phyloP scores from a whole-genome alignment of 1,140 invertebrate genomes.

The Lethocerus indicus region DNA sequence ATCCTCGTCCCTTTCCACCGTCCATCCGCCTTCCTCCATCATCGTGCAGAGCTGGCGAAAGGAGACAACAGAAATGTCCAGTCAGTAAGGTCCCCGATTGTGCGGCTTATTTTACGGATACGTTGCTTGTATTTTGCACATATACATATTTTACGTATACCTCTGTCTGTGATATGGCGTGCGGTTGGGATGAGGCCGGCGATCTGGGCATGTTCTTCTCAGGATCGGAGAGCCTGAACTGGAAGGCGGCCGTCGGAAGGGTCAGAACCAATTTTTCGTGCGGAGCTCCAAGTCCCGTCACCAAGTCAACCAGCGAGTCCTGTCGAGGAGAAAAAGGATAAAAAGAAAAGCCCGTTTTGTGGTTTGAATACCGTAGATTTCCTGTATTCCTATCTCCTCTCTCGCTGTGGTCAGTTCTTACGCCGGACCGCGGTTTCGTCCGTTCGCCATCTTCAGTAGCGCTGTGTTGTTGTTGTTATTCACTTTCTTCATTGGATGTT shows the following conservation, averaged over 20 bases:
- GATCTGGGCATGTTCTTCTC: conserved; percentile 49
- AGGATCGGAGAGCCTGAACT: conserved; percentile 43
- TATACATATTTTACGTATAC: no score
- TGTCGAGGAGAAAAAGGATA: conserved; percentile 20
- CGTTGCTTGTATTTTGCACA: no score
- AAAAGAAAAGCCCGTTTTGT: no score
- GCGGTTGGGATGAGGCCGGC: conserved; percentile 33
- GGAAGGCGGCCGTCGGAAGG: conserved; percentile 43
- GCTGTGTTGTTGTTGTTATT: no score
- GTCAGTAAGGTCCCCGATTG: no score
- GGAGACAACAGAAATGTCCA: conserved; percentile 8
- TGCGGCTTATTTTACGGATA: no score
- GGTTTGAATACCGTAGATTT: no score
- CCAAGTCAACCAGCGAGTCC: conserved; percentile 60
- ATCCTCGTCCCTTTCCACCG: conserved; percentile 58
- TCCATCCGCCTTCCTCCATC: conserved; percentile 46
- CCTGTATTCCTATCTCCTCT: no score
- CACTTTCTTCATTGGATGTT: no score
- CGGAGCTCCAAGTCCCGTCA: conserved; percentile 47
- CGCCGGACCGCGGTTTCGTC: no score
- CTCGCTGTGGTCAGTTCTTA: no score
- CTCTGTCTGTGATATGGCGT: conserved; percentile 37
- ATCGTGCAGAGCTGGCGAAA: conserved; percentile 35
- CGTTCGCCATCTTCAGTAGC: no score
- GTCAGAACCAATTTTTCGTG: conserved; percentile 48